These are phyloP conservation scores for Pipistrellus kuhlii DNA, from an alignment of 2,797 vertebrate genomes.

Conservation along the genomic window DNA sequence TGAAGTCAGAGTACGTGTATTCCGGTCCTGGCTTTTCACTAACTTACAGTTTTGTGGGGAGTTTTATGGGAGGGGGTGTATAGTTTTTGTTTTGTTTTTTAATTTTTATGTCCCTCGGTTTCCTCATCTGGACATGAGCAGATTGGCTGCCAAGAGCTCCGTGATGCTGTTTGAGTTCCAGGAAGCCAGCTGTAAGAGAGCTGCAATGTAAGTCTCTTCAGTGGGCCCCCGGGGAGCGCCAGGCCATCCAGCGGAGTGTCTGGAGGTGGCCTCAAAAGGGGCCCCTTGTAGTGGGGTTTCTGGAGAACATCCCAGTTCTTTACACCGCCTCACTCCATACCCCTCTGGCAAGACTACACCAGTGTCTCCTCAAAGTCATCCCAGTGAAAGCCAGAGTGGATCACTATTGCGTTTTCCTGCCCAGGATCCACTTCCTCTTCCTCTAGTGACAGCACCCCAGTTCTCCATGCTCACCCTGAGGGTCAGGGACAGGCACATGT, in stretches of 20 bases:
- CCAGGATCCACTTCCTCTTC: background rate
- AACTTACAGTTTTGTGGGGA: background rate
- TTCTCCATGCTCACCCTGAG: background rate
- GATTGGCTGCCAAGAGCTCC: background rate
- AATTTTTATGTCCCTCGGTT: background rate
- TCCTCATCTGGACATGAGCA: background rate
- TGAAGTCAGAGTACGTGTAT: background rate
- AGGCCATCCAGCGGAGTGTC: background rate
- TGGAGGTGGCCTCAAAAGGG: background rate
- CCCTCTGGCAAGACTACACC: background rate
- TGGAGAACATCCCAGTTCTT: background rate
- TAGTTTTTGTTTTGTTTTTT: background rate
- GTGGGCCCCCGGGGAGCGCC: fast-evolving
- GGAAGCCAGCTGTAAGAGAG: background rate
- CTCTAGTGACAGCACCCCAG: background rate
- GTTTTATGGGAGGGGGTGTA: background rate
- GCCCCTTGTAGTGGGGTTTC: background rate
- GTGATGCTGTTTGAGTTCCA: background rate
- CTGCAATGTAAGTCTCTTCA: background rate
- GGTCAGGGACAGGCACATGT: background rate
- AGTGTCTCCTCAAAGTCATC: background rate
- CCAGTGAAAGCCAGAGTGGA: too few relatives aligned
- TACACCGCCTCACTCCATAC: background rate
- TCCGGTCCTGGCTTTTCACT: background rate
- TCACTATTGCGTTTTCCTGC: background rate